Evolutionary conservation across 2,888 invertebrate genomes (phyloP), one percentile per base, ranked within the genome.

Genomic region (Apoda limacodes): DNA sequence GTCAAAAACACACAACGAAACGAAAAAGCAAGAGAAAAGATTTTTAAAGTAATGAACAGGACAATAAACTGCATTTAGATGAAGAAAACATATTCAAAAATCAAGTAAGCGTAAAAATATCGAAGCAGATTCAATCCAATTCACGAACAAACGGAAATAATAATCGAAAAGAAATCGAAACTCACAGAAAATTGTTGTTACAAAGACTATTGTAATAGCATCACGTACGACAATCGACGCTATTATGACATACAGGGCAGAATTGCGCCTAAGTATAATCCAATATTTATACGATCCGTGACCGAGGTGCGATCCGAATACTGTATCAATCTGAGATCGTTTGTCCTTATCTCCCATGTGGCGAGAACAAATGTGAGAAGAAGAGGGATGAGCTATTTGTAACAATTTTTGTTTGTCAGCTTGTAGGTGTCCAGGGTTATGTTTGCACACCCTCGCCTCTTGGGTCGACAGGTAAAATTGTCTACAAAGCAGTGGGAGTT

Each of bases 231-330:
- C 74, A 76, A 80, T 74, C 74, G 67, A 55, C 42, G 69, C 63
- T 70, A 78, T 80, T 80, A 78, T 78, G 76, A 78, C 78, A 76
- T 71, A 70, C 70, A 62, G 56, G 59, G 52, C 50, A 63, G 72
- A 72, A 76, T 74, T 72, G 71, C 74, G 67, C 71, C 72, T 72
- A 67, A 76, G 55, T 69, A 72, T 78, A 78, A 78, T 76, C 78
- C 78, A 78, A 78, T 78, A 75, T 76, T 74, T 74, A 76, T 76
- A 67, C 58, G 66, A 60, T 62, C 57, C 60, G 65, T 70, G 70
- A 68, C 66, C 67, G 61, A 55, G 51, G 58, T 58, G 54, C 56
- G 56, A 44, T 45, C 36, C 41, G 43, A 44, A 42, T 39, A 43
- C 41, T 39, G 39, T 41, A 43, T 41, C 42, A 40, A 46, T 45